Percentiles rank a stretch among this genome's conserved stretches.
Evolutionary conservation across 2,888 invertebrate genomes (phyloP).

Genomic region (Megaustenia siamemsis): DNA sequence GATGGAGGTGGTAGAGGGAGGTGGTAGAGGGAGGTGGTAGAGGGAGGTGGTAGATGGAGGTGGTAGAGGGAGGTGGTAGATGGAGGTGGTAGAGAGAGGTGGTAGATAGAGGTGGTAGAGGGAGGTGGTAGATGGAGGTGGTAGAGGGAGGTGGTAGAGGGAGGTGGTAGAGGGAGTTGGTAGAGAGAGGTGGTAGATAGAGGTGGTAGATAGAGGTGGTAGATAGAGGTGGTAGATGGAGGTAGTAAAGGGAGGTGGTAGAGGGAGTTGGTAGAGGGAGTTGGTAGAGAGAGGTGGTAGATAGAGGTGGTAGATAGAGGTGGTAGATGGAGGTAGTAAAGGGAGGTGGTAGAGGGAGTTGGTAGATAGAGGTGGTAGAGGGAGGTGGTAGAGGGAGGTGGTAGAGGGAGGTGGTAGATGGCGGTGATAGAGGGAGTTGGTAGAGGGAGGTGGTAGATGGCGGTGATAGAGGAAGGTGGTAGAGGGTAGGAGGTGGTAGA

Average conservation of each 20-base stretch:
- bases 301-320: neutral
- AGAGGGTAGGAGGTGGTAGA: neutral
- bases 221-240: neutral
- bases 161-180: neutral
- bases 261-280: neutral
- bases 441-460: neutral
- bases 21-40: neutral
- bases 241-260: neutral
- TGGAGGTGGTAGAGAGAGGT: neutral
- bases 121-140: neutral
- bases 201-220: neutral
- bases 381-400: neutral
- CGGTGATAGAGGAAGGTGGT: neutral
- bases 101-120: neutral
- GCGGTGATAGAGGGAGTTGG: neutral
- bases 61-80: neutral
- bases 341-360: neutral
- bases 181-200: neutral
- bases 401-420: neutral
- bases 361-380: neutral
- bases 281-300: neutral
- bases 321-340: neutral
- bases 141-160: neutral
- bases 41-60: neutral
- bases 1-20: neutral